Evolutionary conservation across 2,888 invertebrate genomes (phyloP).

Genomic region (Habrosyne pyritoides): DNA sequence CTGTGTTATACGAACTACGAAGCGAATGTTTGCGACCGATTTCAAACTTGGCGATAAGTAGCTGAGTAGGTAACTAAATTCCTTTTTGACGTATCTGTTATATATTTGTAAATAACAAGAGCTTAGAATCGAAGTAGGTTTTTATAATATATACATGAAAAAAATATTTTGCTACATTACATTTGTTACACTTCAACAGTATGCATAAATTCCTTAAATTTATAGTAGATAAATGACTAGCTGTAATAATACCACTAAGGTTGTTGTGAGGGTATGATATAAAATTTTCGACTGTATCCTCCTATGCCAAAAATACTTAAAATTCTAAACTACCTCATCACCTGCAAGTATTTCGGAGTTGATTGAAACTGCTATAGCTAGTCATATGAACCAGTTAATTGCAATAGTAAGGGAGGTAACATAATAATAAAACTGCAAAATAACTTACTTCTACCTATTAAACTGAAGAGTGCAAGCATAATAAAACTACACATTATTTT

Average conservation of each 20-base stretch:
- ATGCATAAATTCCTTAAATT: too few species aligned
- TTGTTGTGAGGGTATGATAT: not conserved
- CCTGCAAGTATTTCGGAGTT: too few species aligned
- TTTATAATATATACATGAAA: too few species aligned
- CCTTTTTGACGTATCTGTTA: conserved; percentile 2
- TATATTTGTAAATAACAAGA: not conserved
- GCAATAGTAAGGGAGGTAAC: not conserved
- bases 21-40: conserved; percentile 26
- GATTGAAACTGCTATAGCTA: too few species aligned
- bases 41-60: conserved; percentile 11
- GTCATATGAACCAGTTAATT: not conserved
- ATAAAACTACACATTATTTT: not conserved
- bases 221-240: too few species aligned
- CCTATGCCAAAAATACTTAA: too few species aligned
- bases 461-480: not conserved
- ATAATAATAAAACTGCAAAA: not conserved
- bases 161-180: too few species aligned
- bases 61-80: not conserved
- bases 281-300: too few species aligned
- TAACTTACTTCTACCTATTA: not conserved
- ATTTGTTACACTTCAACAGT: too few species aligned
- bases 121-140: not conserved
- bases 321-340: too few species aligned
- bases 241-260: too few species aligned
- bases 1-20: conserved; percentile 36